phyloP scores from a whole-genome alignment of 2,113 vertebrate species.

The Oreochromis spilurus region DNA sequence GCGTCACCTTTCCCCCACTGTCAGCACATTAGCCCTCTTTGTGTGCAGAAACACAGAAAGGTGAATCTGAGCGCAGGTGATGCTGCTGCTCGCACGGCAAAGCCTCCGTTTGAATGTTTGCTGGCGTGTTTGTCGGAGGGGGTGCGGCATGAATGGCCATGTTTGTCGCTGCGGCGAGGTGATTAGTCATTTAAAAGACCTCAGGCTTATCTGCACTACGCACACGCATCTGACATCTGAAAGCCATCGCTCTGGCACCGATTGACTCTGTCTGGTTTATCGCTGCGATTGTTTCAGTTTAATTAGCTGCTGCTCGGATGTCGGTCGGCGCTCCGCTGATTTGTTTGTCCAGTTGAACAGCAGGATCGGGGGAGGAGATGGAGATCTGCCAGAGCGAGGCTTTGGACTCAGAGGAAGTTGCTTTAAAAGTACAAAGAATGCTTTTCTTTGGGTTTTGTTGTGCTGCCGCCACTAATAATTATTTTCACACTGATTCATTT shows the following conservation, averaged over 20 bases:
- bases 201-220: neutral
- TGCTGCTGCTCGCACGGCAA: neutral
- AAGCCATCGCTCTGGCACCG: neutral
- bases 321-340: neutral
- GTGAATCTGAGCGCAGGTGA: neutral
- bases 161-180: neutral
- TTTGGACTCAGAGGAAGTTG: neutral
- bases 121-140: neutral
- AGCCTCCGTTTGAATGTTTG: neutral
- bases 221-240: neutral
- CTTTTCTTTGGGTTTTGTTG: neutral
- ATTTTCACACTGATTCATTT: neutral
- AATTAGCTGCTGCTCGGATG: neutral
- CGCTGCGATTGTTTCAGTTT: neutral
- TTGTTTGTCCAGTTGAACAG: neutral
- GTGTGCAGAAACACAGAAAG: neutral
- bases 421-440: neutral
- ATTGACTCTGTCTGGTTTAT: neutral
- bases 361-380: slow-evolving; percentile 18
- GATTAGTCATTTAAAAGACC: slow-evolving; percentile 4
- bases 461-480: neutral
- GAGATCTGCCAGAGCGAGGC: neutral
- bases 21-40: slow-evolving; percentile 2
- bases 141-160: neutral
- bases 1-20: neutral